Evolutionary conservation across 2,797 vertebrate species (phyloP).

Genomic region (Carcharodon carcharias): DNA sequence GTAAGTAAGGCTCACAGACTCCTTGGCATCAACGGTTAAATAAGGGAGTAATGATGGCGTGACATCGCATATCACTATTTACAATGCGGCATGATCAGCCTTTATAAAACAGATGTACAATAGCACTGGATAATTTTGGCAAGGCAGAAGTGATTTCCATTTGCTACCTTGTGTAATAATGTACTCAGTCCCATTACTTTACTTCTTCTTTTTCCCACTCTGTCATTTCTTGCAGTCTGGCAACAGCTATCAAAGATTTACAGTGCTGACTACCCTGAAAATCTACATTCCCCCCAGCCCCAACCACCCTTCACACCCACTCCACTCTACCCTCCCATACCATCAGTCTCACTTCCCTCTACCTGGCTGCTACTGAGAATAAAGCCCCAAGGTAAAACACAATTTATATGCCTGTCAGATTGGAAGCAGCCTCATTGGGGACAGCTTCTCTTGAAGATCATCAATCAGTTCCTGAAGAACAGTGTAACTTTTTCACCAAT

Average conservation of each 20-base stretch:
- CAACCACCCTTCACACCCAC: neutral
- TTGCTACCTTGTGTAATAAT: neutral
- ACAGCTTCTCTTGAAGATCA: conserved; percentile 8
- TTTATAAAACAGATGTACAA: neutral
- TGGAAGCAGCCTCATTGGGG: neutral
- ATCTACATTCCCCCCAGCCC: neutral
- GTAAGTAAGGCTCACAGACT: neutral
- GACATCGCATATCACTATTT: neutral
- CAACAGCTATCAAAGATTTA: neutral
- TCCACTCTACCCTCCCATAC: neutral
- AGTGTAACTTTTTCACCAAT: conserved; percentile 18
- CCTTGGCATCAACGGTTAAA: neutral
- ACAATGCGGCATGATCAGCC: neutral
- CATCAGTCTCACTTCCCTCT: neutral
- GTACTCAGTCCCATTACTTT: neutral
- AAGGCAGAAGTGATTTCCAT: neutral
- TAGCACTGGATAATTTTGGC: neutral
- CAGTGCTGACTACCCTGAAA: neutral
- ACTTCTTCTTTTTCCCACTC: neutral
- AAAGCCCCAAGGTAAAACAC: neutral
- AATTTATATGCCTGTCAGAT: neutral
- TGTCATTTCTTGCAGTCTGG: neutral
- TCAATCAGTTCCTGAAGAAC: conserved; percentile 19
- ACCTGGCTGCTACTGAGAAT: neutral
- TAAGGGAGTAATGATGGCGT: neutral